Conservation (phyloP, 2,113 vertebrate species). For the Terrapene triunguis region DNA sequence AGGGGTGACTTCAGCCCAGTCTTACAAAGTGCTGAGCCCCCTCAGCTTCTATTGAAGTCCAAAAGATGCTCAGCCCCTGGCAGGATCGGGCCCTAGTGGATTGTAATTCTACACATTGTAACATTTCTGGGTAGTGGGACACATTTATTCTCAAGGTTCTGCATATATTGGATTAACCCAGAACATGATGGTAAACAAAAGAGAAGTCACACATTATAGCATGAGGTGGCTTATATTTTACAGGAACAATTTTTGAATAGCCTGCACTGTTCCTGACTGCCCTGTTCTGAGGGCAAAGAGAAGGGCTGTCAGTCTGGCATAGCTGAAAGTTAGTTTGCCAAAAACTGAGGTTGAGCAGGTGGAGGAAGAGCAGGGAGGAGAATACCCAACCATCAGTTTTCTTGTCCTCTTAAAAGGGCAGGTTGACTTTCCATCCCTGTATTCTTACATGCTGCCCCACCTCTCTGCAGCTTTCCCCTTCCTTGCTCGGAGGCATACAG, state of each 20-base stretch:
- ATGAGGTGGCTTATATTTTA: background rate
- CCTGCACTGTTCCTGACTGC: background rate
- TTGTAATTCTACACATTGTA: background rate
- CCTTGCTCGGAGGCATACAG: background rate
- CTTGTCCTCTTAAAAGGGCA: conserved; percentile 1
- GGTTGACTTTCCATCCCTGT: conserved; percentile 26
- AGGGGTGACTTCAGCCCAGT: background rate
- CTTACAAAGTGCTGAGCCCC: conserved; percentile 20
- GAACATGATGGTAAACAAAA: background rate
- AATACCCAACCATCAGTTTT: conserved; percentile 18
- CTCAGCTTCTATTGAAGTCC: background rate
- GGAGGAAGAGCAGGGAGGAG: background rate
- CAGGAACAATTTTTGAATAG: background rate
- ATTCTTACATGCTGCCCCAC: conserved; percentile 30
- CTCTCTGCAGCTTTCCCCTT: accelerated
- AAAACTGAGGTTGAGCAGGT: background rate
- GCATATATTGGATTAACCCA: background rate
- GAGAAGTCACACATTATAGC: background rate
- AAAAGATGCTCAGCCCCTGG: background rate
- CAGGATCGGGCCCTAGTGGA: background rate
- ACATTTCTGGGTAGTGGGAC: background rate
- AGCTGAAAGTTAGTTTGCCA: conserved; percentile 26
- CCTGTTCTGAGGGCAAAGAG: background rate
- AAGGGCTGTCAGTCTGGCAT: conserved; percentile 28
- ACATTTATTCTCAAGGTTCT: background rate